Base-by-base conservation (phyloP, 2,797 vertebrate species). In the Tamandua tetradactyla region DNA sequence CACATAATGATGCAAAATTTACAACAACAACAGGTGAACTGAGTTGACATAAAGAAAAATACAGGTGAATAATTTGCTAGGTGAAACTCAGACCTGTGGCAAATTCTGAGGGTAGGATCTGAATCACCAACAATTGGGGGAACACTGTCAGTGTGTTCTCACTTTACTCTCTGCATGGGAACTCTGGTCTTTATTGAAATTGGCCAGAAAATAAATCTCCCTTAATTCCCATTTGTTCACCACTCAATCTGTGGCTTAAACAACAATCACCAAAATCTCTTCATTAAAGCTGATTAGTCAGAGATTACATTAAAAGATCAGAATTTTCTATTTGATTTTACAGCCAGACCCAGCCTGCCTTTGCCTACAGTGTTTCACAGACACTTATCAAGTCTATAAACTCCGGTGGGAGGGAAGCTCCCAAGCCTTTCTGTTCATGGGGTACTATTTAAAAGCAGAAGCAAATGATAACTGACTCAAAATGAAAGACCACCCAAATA, bases 301-400 rank as follows among this genome's bases (percentile, higher is more conserved):
- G 11, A 8, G 74, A 94, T 90, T 75, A 35, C 87, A 85, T 85
- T 64, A 59, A 96, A 96, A 95, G 37, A 82, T 82, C 57, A 64
- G 64, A 32, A 57, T 95, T 97, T 96, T 95, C 44, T 74, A 59
- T 91, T 79, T 93, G 59, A 47, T 89, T 72, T 93, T 95, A 88
- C 89, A 86, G 93, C 75, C 49, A 92, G 84, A 37, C n/a, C n/a
- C 40, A 69, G 25, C 42, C 76, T 86, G 30, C 55, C 18, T 78
- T 55, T 83, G 74, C 81, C 72, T 2, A 4, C 0, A 0, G n/a
- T 27, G 40, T 81, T 69, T 69, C 76, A 35, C 23, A 49, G 89
- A 3, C 0, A 22, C 81, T 0, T 2, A 1, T 5, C 57, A 37
- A 44, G n/a, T 12, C 2, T 1, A 13, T 42, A 75, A 94, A 61